Evolutionary conservation across 2,113 vertebrate species (phyloP), one percentile per base, ranked within the genome.

Genomic region (Nyctibius bracteatus): DNA sequence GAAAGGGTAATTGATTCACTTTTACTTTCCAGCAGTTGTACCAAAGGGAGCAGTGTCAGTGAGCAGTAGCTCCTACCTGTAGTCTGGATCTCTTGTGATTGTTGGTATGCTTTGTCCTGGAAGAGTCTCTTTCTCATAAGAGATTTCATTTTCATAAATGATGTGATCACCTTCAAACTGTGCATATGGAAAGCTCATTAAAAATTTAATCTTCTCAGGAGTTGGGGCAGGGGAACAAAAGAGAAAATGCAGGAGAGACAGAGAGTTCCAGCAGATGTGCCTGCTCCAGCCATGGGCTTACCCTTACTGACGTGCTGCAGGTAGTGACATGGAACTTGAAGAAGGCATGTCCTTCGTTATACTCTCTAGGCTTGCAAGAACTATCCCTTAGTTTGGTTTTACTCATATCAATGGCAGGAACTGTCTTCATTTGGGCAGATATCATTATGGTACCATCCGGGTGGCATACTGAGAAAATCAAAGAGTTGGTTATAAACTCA

Each of bases 101-200:
- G 5, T 90, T 0, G 94, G 47, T 27, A 2, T 47, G 37, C 85
- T 79, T 27, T 73, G 81, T 68, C 19, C 30, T 93, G 95, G 82
- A 73, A 97, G 94, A 74, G 39, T 94, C 67, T 97, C 96, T 84
- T 97, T 97, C 71, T 97, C 97, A 54, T 94, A 96, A 66, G 93
- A 78, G 43, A 97, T 94, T 96, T 97, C 95, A 43, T 98, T 98
- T 96, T 98, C 96, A 23, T 97, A 97, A 79, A 97, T 74, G 68
- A 96, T 88, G 52, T 91, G 81, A 46, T 96, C 96, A 55, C 89
- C 96, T 97, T 97, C 96, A 96, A 97, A 81, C 96, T 97, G 95
- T 75, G 86, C 37, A 79, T 54, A 88, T 80, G 30, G 81, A 57
- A 92, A 94, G 22, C 33, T 81, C 28, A 46, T 95, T 94, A 93